These are phyloP conservation scores for Eupithecia tripunctaria DNA, from an alignment of 2,888 invertebrate genomes.

Conservation along the genomic window DNA sequence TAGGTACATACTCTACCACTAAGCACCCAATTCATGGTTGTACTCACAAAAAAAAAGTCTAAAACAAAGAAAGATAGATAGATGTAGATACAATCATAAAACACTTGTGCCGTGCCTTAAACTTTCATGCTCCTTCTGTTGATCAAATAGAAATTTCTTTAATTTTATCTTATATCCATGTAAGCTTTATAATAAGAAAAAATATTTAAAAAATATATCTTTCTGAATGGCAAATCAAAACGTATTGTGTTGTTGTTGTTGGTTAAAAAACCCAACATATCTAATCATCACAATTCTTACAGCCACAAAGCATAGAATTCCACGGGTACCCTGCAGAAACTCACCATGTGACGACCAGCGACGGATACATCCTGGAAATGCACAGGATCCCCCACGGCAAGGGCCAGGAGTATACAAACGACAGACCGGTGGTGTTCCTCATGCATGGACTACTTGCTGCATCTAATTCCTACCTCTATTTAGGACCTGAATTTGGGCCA, in stretches of 20 bases:
- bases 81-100: too few relatives aligned
- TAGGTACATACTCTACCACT: too few relatives aligned
- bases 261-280: not conserved
- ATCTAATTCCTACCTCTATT: slow-evolving; percentile 51
- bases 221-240: not conserved
- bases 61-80: too few relatives aligned
- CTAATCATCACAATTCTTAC: not conserved
- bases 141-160: too few relatives aligned
- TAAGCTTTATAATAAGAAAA: too few relatives aligned
- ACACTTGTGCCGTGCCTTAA: too few relatives aligned
- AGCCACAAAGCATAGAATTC: slow-evolving; percentile 52
- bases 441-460: slow-evolving; percentile 64
- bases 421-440: slow-evolving; percentile 60
- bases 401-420: slow-evolving; percentile 26
- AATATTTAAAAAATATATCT: too few relatives aligned
- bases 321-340: slow-evolving; percentile 60
- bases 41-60: too few relatives aligned
- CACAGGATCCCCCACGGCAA: slow-evolving; percentile 62
- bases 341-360: slow-evolving; percentile 59
- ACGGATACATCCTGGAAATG: slow-evolving; percentile 65
- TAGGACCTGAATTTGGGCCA: slow-evolving; percentile 55
- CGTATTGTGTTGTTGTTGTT: not conserved
- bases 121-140: too few relatives aligned
- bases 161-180: too few relatives aligned
- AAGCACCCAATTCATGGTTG: too few relatives aligned